Evolutionary conservation across 2,888 invertebrate genomes (phyloP).

Genomic region (Petrolisthes cinctipes): DNA sequence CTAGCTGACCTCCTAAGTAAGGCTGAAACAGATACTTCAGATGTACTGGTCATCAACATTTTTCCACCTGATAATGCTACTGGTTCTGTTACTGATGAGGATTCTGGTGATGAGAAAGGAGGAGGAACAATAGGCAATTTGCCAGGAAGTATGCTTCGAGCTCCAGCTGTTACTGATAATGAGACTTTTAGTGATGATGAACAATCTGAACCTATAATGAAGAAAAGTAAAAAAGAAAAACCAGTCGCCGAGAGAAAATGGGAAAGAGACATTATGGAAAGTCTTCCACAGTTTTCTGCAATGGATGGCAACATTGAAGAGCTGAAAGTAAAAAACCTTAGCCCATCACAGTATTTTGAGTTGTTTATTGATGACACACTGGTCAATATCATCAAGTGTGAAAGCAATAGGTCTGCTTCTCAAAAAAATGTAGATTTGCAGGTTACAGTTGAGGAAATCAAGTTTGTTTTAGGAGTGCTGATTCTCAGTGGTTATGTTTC

Average conservation of each 20-base stretch:
- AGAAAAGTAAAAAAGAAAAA: conserved; percentile 13
- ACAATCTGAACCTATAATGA: neutral
- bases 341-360: conserved; percentile 21
- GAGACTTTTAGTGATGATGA: conserved; percentile 3
- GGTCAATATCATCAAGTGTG: neutral
- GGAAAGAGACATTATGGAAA: neutral
- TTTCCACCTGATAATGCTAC: neutral
- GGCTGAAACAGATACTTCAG: neutral
- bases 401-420: conserved; percentile 20
- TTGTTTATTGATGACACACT: conserved; percentile 22
- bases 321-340: conserved; percentile 8
- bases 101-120: neutral
- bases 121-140: conserved; percentile 14
- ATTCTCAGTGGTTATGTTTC: conserved; percentile 21
- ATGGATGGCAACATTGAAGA: conserved; percentile 8
- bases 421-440: conserved; percentile 3
- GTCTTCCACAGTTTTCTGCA: neutral
- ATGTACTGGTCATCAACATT: neutral
- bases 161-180: conserved; percentile 28
- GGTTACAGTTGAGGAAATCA: conserved; percentile 26
- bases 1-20: neutral
- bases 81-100: neutral
- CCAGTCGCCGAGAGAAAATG: neutral
- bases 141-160: conserved; percentile 24
- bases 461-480: conserved; percentile 23